Percentiles rank a stretch among this genome's conserved stretches.
Evolutionary conservation across 2,888 invertebrate species (phyloP).

Genomic region (Mesorhabditis spiculigera): DNA sequence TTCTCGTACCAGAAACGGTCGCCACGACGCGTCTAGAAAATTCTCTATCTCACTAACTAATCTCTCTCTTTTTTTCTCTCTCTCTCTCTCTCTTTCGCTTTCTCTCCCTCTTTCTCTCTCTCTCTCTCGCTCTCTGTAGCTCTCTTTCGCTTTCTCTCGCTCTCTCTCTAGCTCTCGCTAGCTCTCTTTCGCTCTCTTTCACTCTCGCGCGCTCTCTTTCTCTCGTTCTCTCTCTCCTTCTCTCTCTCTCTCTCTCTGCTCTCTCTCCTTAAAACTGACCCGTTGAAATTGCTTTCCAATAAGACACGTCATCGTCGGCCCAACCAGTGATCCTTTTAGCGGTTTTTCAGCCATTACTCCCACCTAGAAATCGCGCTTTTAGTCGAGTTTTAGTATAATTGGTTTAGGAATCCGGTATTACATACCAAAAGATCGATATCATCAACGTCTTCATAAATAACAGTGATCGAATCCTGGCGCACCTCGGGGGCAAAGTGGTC

Average conservation of each 20-base stretch:
- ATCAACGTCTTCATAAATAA: constrained; percentile 43
- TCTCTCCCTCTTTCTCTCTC: too few species aligned
- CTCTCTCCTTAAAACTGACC: constrained; percentile 27
- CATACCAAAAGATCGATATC: constrained; percentile 57
- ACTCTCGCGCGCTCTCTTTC: not conserved
- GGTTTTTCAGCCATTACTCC: constrained; percentile 52
- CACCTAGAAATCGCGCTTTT: constrained; percentile 18
- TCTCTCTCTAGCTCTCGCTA: not conserved
- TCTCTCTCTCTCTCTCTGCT: too few species aligned
- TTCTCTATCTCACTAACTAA: not conserved
- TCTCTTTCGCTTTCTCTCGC: not conserved
- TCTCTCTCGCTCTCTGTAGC: not conserved
- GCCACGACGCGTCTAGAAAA: constrained; percentile 37
- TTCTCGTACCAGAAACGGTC: constrained; percentile 61
- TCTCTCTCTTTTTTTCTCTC: not conserved
- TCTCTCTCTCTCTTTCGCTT: not conserved
- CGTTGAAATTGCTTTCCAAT: constrained; percentile 56
- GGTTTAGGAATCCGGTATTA: constrained; percentile 28
- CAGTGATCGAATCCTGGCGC: constrained; percentile 32
- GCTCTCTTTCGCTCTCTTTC: constrained; percentile 9
- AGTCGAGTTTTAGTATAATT: constrained; percentile 50
- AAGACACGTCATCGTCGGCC: constrained; percentile 57
- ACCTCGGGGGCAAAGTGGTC: constrained; percentile 39
- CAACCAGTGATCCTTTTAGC: constrained; percentile 47
- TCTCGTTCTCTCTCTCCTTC: too few species aligned